A percentile compares a stretch with the other conserved stretches of the same genome.
Conservation (phyloP, 2,888 invertebrate species). For the Dione vanillae region DNA sequence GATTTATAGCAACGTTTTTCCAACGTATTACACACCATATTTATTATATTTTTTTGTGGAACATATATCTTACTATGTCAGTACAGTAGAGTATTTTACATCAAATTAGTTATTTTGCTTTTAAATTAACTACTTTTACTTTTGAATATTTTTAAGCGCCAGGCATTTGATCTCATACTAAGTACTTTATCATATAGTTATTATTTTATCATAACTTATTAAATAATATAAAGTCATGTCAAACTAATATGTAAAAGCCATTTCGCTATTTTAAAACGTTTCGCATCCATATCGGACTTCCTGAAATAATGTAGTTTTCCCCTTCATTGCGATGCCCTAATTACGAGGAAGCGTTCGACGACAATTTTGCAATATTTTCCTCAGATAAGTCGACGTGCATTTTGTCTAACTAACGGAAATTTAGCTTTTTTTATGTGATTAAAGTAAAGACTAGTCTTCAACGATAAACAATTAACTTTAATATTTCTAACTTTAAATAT, state of each 20-base stretch:
- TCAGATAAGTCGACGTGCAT: neutral
- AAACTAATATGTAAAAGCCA: conserved; percentile 2
- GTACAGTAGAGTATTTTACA: no score
- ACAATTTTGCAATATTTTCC: conserved; percentile 12
- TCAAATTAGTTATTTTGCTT: no score
- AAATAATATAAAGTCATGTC: neutral
- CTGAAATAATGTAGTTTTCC: conserved; percentile 51
- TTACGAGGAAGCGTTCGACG: conserved; percentile 28
- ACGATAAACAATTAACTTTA: no score
- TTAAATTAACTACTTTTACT: no score
- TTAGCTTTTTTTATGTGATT: neutral
- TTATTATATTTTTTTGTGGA: no score
- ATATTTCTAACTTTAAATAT: no score
- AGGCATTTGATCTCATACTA: no score
- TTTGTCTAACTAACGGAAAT: conserved; percentile 5
- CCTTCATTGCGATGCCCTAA: conserved; percentile 43
- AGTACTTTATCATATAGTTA: no score
- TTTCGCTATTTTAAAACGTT: conserved; percentile 39
- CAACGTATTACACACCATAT: no score
- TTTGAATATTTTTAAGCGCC: no score
- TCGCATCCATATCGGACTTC: conserved; percentile 63
- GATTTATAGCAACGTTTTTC: no score
- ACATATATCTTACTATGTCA: no score
- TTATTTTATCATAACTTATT: neutral
- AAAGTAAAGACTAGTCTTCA: neutral